Percentiles rank a stretch among this genome's conserved stretches.
phyloP scores from a whole-genome alignment of 2,888 invertebrate genomes.

The Hypomecis punctinalis region DNA sequence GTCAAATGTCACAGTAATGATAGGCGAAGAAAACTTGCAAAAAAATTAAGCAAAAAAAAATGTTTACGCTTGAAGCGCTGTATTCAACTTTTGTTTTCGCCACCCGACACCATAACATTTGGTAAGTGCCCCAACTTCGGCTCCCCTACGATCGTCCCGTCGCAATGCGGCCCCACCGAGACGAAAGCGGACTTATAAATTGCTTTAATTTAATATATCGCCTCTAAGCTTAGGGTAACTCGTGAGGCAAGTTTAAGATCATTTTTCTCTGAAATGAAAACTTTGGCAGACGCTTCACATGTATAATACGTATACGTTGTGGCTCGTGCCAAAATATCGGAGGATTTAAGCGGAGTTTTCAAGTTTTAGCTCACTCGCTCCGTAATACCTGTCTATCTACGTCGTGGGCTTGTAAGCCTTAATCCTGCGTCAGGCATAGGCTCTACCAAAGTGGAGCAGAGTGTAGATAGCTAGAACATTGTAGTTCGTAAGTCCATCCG shows the following conservation, averaged over 20 bases:
- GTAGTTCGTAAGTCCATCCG: too few relatives aligned
- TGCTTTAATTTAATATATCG: constrained; percentile 75
- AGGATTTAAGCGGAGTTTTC: constrained; percentile 6
- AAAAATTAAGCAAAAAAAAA: neutral
- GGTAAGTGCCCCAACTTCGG: constrained; percentile 49
- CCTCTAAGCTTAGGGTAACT: constrained; percentile 40
- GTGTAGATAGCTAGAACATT: too few relatives aligned
- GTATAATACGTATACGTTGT: neutral
- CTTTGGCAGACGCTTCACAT: constrained; percentile 33
- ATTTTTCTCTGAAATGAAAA: constrained; percentile 42
- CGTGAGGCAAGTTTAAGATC: constrained; percentile 41
- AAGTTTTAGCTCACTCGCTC: constrained; percentile 11
- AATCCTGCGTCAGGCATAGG: neutral
- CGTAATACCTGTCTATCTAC: constrained; percentile 13
- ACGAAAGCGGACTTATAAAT: constrained; percentile 73
- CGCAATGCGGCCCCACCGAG: constrained; percentile 44
- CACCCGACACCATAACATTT: constrained; percentile 48
- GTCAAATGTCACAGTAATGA: neutral
- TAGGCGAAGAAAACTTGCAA: too few relatives aligned
- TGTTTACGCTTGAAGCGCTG: constrained; percentile 40
- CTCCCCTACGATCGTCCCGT: constrained; percentile 41
- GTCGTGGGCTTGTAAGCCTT: neutral
- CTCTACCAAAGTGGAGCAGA: neutral
- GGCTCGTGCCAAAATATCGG: constrained; percentile 10
- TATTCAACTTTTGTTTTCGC: constrained; percentile 41